Base-by-base conservation (phyloP, 1,140 invertebrate genomes). In the Bombus consobrinus region DNA sequence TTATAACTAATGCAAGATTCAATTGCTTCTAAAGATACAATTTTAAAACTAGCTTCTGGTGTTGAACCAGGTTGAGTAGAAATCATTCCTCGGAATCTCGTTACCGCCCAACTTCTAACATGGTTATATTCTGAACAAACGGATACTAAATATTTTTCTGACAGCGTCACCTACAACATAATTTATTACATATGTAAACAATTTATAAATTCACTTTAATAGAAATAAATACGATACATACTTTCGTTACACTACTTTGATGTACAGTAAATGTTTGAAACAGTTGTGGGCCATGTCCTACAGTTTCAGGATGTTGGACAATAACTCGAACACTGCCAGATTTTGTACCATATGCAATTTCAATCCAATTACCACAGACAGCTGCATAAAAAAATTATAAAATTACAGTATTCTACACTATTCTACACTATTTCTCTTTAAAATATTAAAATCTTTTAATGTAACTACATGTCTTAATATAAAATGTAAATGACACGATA, bases 261-360 rank as follows among this genome's bases (percentile, higher is more conserved):
- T 99, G 99, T 0, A 99, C 99, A 8, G 98, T 99, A 93, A 99
- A 99, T 0, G 99, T 99, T 96, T 99, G 99, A 95, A 99, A 99
- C 22, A 99, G 95, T 94, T 99, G 99, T 32, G 99, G 99, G 10
- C 98, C 99, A 95, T 99, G 98, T 0, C 99, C 99, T 18, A 99
- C 99, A 1, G 99, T 99, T 95, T 99, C 99, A 4, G 99, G 99
- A 96, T 99, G 99, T 92, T 99, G 99, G 0, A 99, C 99, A 84
- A 99, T 99, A 0, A 99, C 98, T 77, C 99, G 96, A 1, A 99
- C 99, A 32, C 98, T 98, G 28, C 99, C 99, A 32, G 98, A 98
- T 92, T 97, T 97, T 15, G 99, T 99, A 13, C 99, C 99, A 95
- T 99, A 99, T 1, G 99, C 99, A 91, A 99, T 99, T 96, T 99